These are phyloP conservation scores for Machaerirhynchus nigripectus DNA, from an alignment of 2,113 vertebrate species.

Conservation along the genomic window DNA sequence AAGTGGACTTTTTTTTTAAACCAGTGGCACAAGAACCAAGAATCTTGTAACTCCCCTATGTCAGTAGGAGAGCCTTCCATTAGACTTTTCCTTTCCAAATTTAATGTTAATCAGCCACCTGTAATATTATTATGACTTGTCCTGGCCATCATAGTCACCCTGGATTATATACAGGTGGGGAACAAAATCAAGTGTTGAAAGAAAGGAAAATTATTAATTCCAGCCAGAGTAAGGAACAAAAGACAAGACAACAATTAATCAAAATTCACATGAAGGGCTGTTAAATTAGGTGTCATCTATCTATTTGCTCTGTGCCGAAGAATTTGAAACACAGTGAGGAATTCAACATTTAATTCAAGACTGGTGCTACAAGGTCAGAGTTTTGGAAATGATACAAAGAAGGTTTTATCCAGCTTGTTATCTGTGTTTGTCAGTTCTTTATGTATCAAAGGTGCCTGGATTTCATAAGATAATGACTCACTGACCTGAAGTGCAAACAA, in stretches of 20 bases:
- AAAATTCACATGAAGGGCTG: neutral
- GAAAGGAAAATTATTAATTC: slow-evolving; percentile 40
- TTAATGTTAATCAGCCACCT: neutral
- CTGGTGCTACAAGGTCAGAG: neutral
- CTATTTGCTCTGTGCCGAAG: neutral
- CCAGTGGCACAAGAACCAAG: neutral
- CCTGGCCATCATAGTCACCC: neutral
- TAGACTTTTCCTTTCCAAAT: neutral
- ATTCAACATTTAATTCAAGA: slow-evolving; percentile 31
- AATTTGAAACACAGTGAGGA: slow-evolving; percentile 19
- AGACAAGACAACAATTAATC: slow-evolving; percentile 15
- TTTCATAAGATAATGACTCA: slow-evolving; percentile 50
- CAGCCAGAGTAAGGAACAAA: slow-evolving; percentile 6
- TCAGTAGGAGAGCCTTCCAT: neutral
- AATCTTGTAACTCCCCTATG: neutral
- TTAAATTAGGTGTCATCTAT: neutral
- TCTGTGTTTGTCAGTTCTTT: slow-evolving; percentile 58
- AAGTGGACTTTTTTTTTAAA: neutral
- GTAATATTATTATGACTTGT: neutral
- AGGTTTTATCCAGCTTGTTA: slow-evolving; percentile 35
- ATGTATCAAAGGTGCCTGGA: slow-evolving; percentile 55
- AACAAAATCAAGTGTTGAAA: slow-evolving; percentile 48
- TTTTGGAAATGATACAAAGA: slow-evolving; percentile 48
- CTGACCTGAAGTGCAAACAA: slow-evolving; percentile 63
- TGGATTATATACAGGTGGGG: neutral